Evolutionary conservation across 2,113 vertebrate genomes (phyloP).

Genomic region (Calcarius ornatus): DNA sequence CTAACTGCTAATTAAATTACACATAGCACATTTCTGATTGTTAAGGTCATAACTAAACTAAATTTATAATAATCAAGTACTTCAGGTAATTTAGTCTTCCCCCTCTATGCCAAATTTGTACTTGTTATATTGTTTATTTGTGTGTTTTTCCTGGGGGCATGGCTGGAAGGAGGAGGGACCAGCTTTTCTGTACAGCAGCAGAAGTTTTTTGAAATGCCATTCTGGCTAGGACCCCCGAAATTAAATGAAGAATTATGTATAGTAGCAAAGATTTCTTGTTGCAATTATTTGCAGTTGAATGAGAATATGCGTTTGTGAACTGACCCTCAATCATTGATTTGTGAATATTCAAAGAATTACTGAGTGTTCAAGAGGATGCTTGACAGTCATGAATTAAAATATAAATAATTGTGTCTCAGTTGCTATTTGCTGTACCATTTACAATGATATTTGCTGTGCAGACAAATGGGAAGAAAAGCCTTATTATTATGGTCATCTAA

Average conservation of each 20-base stretch:
- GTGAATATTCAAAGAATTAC: not conserved
- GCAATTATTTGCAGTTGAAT: not conserved
- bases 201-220: not conserved
- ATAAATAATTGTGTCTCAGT: not conserved
- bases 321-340: not conserved
- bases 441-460: not conserved
- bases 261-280: not conserved
- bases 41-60: not conserved
- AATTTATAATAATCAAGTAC: not conserved
- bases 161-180: not conserved
- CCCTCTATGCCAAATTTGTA: not conserved
- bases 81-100: not conserved
- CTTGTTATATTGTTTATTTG: not conserved
- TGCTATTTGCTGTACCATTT: not conserved
- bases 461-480: not conserved
- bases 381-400: not conserved
- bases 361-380: not conserved
- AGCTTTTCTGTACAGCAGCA: not conserved
- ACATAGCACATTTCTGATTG: not conserved
- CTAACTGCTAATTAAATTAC: not conserved
- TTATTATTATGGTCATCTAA: not conserved
- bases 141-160: not conserved
- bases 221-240: fast-evolving
- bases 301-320: not conserved
- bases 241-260: not conserved